phyloP scores from a whole-genome alignment of 2,888 invertebrate species.

The Sminthurides aquaticus region DNA sequence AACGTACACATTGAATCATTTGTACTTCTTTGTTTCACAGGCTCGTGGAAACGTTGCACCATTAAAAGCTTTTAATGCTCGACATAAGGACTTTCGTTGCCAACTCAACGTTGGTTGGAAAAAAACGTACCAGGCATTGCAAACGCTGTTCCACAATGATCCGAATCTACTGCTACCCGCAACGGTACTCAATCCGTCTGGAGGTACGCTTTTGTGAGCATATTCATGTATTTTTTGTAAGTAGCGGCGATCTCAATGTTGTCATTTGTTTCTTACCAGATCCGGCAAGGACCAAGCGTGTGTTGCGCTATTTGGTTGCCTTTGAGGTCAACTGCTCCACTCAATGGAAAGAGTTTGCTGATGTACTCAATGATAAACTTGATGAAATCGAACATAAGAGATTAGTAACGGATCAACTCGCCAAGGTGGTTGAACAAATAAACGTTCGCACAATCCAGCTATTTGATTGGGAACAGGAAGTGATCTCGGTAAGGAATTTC shows the following conservation, averaged over 20 bases:
- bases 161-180: background rate
- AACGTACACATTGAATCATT: too few species aligned
- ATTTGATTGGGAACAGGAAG: slow-evolving; percentile 8
- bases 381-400: background rate
- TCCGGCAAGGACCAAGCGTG: background rate
- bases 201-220: too few species aligned
- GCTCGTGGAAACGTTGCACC: too few species aligned
- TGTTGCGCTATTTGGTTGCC: slow-evolving; percentile 2
- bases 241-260: background rate
- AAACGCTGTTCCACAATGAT: slow-evolving; percentile 1
- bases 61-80: too few species aligned
- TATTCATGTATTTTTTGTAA: too few species aligned
- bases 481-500: slow-evolving; percentile 2
- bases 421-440: background rate
- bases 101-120: too few species aligned
- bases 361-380: background rate
- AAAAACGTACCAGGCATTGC: slow-evolving; percentile 1
- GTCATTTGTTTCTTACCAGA: slow-evolving; percentile 2
- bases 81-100: too few species aligned
- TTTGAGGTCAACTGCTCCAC: background rate
- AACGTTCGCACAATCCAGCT: background rate
- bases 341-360: background rate
- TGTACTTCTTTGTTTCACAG: too few species aligned
- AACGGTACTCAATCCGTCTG: slow-evolving; percentile 4
- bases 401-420: background rate